Base-by-base conservation (phyloP, 1,140 invertebrate genomes). In the Holotrichia oblita region DNA sequence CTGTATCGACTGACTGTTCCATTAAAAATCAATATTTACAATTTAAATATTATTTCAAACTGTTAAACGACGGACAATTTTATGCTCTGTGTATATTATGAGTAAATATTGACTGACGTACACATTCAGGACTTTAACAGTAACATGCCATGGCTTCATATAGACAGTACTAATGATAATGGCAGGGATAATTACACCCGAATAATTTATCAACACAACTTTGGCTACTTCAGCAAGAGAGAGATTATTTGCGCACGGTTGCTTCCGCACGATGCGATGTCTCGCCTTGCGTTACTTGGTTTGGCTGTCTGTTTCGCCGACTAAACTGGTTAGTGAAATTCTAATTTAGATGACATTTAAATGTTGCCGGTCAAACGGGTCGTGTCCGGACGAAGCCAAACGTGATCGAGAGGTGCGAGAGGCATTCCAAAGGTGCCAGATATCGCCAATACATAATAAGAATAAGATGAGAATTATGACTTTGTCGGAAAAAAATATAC, bases 301-400 rank as follows among this genome's bases (percentile, higher is more conserved):
- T 69, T 12, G 61, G 20, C 61, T 34, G 61, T 69, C 27, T 22
- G 61, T 69, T 69, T 69, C 61, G 27, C 22, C 24, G 8, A 34
- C 24, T 69, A 69, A 69, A 69, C 61, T 69, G 61, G 61, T 69
- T 69, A 69, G 61, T 10, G 61, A 69, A 69, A 69, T 69, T 69
- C 61, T 69, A 69, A 69, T 69, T 69, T 69, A 69, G 22, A 69
- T 69, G 61, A 69, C 61, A 69, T 69, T 69, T 69, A 69, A 69
- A 69, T 69, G 61, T 69, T 69, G 61, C 61, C 61, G 61, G 61
- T 69, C 61, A 69, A 69, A 69, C 61, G 22, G 61, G 61, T 69
- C 22, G 61, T 4, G 61, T 34, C 61, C 20, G 61, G 61, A 69
- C 61, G 61, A 69, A 69, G 22, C 22, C 0, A 69, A 20, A 69